Percentiles rank a stretch among this genome's conserved stretches.
Evolutionary conservation across 2,888 invertebrate genomes (phyloP).

Genomic region (Neoscelio sp.): DNA sequence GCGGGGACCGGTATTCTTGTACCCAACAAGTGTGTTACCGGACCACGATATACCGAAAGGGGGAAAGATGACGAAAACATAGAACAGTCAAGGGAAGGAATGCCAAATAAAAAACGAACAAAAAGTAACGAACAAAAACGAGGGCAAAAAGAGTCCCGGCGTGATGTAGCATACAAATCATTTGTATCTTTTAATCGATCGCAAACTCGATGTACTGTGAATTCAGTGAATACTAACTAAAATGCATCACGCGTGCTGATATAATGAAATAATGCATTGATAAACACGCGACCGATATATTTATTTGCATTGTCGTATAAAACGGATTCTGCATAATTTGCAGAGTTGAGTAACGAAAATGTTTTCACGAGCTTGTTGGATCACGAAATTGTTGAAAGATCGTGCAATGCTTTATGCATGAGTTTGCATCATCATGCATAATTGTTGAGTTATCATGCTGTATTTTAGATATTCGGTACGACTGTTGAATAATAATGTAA

Average conservation of each 20-base stretch:
- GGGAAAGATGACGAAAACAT: constrained; percentile 10
- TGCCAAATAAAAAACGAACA: background rate
- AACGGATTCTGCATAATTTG: constrained; percentile 51
- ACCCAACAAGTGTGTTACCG: constrained; percentile 62
- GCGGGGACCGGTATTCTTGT: too few species aligned
- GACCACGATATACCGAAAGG: constrained; percentile 48
- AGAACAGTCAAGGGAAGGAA: background rate
- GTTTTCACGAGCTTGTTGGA: too few species aligned
- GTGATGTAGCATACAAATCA: constrained; percentile 62
- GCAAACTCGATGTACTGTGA: constrained; percentile 44
- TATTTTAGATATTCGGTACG: too few species aligned
- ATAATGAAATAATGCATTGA: constrained; percentile 64
- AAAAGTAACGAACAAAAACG: constrained; percentile 7
- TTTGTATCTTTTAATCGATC: constrained; percentile 67
- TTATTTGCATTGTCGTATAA: constrained; percentile 41
- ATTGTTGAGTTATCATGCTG: too few species aligned
- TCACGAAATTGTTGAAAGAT: too few species aligned
- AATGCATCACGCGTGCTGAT: constrained; percentile 57
- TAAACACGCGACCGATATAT: constrained; percentile 60
- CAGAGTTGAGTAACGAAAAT: too few species aligned
- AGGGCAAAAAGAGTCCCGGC: constrained; percentile 8
- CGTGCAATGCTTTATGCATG: too few species aligned
- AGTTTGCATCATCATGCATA: too few species aligned
- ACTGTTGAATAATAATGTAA: too few species aligned
- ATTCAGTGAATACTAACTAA: constrained; percentile 31